These are phyloP conservation scores for Leucoraja ocellata DNA, from an alignment of 2,797 vertebrate genomes.

Conservation along the genomic window DNA sequence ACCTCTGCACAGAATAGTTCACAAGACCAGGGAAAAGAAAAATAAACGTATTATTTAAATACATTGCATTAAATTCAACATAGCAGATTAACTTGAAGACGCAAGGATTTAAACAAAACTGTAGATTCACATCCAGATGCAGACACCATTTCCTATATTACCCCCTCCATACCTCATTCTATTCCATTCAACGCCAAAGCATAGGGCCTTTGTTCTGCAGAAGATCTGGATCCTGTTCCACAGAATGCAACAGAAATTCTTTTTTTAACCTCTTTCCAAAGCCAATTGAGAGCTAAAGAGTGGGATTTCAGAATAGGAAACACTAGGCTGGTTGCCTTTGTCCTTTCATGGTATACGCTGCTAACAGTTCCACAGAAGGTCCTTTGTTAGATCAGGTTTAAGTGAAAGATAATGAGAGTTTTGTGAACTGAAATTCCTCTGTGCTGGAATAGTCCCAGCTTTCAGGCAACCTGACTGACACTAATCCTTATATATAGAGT, in stretches of 20 bases:
- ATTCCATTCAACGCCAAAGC: constrained; percentile 8
- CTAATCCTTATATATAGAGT: constrained; percentile 36
- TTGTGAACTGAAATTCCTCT: constrained; percentile 9
- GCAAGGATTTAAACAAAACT: background rate
- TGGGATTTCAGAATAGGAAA: background rate
- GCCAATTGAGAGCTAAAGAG: background rate
- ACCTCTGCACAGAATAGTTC: background rate
- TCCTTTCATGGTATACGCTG: constrained; percentile 1
- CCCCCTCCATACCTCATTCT: background rate
- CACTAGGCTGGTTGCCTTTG: background rate
- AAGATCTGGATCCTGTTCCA: background rate
- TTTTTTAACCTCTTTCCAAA: background rate
- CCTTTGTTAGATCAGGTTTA: constrained; percentile 34
- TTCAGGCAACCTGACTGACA: constrained; percentile 32
- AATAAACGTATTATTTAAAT: background rate
- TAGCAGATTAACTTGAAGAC: background rate
- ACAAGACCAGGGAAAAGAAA: background rate
- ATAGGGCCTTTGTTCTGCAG: background rate
- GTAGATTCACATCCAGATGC: background rate
- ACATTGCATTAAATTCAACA: background rate
- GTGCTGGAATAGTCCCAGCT: constrained; percentile 24
- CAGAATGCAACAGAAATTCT: background rate
- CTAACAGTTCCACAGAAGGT: constrained; percentile 21
- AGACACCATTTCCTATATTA: background rate
- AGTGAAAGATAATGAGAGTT: constrained; percentile 32